Evolutionary conservation across 1,140 invertebrate genomes (phyloP).

Genomic region (Drosophila watanabei): DNA sequence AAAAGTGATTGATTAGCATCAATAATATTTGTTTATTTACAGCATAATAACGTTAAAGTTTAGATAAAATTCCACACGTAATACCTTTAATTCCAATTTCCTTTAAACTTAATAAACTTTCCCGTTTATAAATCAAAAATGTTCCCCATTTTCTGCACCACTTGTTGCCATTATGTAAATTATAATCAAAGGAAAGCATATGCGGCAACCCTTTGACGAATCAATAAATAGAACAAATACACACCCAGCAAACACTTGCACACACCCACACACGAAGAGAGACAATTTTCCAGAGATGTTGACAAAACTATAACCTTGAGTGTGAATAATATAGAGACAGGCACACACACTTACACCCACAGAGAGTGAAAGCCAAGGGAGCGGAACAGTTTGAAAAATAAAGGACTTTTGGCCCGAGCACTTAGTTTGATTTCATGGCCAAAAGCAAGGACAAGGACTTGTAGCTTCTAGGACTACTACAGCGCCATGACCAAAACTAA

Average conservation of each 20-base stretch:
- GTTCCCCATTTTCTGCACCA: constrained; percentile 2
- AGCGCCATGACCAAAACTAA: constrained; percentile 69
- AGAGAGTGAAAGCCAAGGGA: constrained; percentile 6
- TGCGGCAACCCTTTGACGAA: constrained; percentile 24
- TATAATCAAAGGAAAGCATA: constrained; percentile 41
- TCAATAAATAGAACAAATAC: constrained; percentile 56
- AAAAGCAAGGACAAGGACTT: constrained; percentile 24
- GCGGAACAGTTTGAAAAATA: constrained; percentile 38
- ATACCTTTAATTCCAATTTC: neutral
- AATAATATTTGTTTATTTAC: too few relatives aligned
- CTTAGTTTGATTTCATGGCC: constrained; percentile 67
- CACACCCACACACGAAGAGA: neutral
- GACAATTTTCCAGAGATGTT: constrained; percentile 37
- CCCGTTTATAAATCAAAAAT: neutral
- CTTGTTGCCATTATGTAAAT: constrained; percentile 53
- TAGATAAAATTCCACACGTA: neutral
- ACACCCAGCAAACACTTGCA: neutral
- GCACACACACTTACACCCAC: neutral
- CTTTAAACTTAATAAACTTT: neutral
- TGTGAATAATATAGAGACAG: constrained; percentile 14
- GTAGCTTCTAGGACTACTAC: constrained; percentile 28
- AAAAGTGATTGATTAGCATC: too few relatives aligned
- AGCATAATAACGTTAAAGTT: too few relatives aligned
- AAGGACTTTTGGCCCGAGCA: constrained; percentile 30
- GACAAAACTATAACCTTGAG: constrained; percentile 60